Evolutionary conservation across 2,113 vertebrate species (phyloP), one percentile per base, ranked within the genome.

Genomic region (Columba livia): DNA sequence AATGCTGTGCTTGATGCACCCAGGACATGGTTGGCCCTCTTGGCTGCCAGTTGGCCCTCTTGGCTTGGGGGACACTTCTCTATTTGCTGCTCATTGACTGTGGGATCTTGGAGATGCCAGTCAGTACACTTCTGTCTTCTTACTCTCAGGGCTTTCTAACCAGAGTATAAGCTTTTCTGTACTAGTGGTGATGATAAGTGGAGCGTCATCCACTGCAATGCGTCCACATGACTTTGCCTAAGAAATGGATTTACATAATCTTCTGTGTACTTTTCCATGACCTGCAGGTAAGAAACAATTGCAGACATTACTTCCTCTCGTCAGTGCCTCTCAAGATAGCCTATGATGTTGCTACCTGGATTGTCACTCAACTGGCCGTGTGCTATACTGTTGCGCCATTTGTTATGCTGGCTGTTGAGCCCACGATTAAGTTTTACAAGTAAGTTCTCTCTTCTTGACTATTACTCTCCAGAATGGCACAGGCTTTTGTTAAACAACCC

Each of bases 381-480:
- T 97, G 97, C 25, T 98, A 98, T 78, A 98, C 97, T 0, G 98
- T 97, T 1, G 98, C 98, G 1, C 98, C 98, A 0, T 98, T 98
- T 7, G 98, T 98, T 18, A 73, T 98, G 94, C 65, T 98, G 94
- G 98, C 98, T 3, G 94, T 98, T 9, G 98, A 98, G 73, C 98
- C 98, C 13, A 96, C 98, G 1, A 90, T 98, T 93, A 97, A 96
- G 72, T 96, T 98, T 34, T 98, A 98, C 95, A 98, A 92, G 98
- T 98, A 97, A 97, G 98, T 97, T 34, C 60, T 36, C 11, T 7
- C 19, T 31, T 48, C 36, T 54, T 70, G 38, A 26, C 54, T 72
- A 1, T 60, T 85, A 12, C 26, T 78, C 13, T 48, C 6, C 54
- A 81, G 40, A 51, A 6, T 1, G 0, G 9, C n/a, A 24, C 1